phyloP scores from a whole-genome alignment of 2,797 vertebrate genomes.

The Macropus fuliginosus region DNA sequence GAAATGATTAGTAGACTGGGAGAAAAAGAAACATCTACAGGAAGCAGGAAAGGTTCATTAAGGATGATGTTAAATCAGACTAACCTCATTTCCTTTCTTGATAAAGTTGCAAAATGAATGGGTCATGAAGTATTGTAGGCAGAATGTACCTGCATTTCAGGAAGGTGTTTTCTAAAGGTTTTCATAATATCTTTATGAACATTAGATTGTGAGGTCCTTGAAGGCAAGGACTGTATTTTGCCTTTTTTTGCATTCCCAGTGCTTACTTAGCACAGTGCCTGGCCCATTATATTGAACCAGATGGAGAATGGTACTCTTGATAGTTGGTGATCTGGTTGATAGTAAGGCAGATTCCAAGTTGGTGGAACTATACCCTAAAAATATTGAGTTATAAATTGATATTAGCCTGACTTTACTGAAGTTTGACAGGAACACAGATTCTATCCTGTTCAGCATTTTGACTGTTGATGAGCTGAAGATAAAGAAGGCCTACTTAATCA shows the following conservation, averaged over 20 bases:
- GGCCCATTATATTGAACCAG: neutral
- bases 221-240: neutral
- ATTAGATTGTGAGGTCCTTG: neutral
- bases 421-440: neutral
- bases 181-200: neutral
- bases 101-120: neutral
- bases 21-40: neutral
- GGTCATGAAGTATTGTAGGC: neutral
- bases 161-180: neutral
- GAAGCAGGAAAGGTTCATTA: neutral
- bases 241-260: neutral
- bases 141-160: neutral
- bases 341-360: neutral
- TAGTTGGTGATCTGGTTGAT: neutral
- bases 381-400: neutral
- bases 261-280: neutral
- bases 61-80: neutral
- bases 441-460: neutral
- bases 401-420: neutral
- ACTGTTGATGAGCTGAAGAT: neutral
- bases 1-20: neutral
- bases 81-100: neutral
- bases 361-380: neutral
- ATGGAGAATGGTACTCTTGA: neutral
- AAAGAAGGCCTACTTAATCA: neutral